A percentile compares a stretch with the other conserved stretches of the same genome.
phyloP scores from a whole-genome alignment of 2,113 vertebrate species.

The Nyctibius bracteatus region DNA sequence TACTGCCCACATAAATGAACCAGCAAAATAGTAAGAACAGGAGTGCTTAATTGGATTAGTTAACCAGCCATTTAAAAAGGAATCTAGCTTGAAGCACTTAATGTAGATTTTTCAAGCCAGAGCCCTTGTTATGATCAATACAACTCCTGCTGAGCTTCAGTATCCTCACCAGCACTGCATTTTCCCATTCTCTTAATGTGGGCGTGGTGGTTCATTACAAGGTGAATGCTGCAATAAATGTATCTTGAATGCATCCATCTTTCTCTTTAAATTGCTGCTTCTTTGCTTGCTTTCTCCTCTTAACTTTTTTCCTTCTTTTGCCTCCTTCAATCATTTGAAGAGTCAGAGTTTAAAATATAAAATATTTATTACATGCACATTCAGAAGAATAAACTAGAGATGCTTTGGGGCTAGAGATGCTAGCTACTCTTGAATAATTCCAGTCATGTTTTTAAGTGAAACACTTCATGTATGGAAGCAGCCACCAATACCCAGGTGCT shows the following conservation, averaged over 20 bases:
- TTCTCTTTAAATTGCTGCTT: background rate
- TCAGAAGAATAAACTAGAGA: background rate
- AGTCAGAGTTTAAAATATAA: background rate
- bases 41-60: background rate
- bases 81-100: background rate
- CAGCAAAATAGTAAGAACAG: background rate
- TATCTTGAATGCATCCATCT: background rate
- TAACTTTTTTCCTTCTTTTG: background rate
- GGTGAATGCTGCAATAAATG: background rate
- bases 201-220: background rate
- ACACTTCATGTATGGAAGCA: background rate
- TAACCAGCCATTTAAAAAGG: background rate
- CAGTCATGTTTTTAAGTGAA: background rate
- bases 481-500: background rate
- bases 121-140: background rate
- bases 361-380: background rate
- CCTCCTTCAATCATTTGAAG: background rate
- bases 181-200: background rate
- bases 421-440: background rate
- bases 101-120: background rate
- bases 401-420: background rate
- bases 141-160: too few relatives aligned
- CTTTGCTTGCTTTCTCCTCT: background rate
- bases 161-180: too few relatives aligned
- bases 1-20: background rate